A percentile compares a stretch with the other conserved stretches of the same genome.
These are phyloP conservation scores for Heloderma charlesbogerti DNA, from an alignment of 2,113 vertebrate species.

Conservation along the genomic window DNA sequence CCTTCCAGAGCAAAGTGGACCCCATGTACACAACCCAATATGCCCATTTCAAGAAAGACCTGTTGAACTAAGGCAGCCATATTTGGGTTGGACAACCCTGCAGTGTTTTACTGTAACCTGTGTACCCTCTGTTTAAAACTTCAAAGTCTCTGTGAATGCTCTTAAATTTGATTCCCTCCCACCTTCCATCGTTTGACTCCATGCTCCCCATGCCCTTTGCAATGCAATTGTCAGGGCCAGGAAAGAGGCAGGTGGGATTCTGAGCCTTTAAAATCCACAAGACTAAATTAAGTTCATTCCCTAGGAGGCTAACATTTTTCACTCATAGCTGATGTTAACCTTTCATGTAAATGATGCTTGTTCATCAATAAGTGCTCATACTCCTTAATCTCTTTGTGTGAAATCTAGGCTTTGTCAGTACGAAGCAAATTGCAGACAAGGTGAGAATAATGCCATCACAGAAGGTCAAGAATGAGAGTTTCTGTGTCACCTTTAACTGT, in stretches of 20 bases:
- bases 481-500: background rate
- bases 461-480: background rate
- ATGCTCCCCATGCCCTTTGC: background rate
- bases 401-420: background rate
- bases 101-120: background rate
- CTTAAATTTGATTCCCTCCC: background rate
- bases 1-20: background rate
- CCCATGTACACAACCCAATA: background rate
- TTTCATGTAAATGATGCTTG: accelerated
- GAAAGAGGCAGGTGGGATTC: background rate
- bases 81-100: background rate
- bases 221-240: background rate
- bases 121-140: background rate
- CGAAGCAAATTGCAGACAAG: background rate
- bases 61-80: background rate
- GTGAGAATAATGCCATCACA: background rate
- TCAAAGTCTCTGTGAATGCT: background rate
- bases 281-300: background rate
- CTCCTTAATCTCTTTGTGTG: background rate
- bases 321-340: background rate
- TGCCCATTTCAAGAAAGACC: background rate
- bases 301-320: background rate
- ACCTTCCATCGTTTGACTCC: background rate
- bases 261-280: background rate
- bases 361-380: background rate